Evolutionary conservation across 2,888 invertebrate genomes (phyloP).

Genomic region (Stenurella melanura): DNA sequence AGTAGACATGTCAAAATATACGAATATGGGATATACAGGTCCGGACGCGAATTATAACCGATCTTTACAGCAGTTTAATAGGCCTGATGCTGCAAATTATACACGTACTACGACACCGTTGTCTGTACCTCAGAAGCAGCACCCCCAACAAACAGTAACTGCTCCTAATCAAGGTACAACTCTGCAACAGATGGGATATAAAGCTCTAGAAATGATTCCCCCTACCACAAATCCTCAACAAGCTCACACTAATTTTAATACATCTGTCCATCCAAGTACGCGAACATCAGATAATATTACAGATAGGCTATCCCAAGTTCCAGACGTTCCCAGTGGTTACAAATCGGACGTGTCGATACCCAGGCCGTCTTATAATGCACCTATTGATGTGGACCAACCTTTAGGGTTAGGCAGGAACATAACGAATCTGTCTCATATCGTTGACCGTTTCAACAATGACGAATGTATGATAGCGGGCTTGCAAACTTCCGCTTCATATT

Average conservation of each 20-base stretch:
- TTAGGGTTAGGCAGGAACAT: slow-evolving; percentile 74
- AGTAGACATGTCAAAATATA: slow-evolving; percentile 70
- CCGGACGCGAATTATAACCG: slow-evolving; percentile 67
- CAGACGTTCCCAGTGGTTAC: slow-evolving; percentile 50
- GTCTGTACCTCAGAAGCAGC: slow-evolving; percentile 50
- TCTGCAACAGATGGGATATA: slow-evolving; percentile 57
- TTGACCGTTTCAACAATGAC: slow-evolving; percentile 76
- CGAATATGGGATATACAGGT: slow-evolving; percentile 70
- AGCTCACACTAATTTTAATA: slow-evolving; percentile 52
- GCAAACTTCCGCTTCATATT: slow-evolving; percentile 72
- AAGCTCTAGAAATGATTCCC: slow-evolving; percentile 56
- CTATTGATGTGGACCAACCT: slow-evolving; percentile 72
- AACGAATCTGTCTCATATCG: slow-evolving; percentile 78
- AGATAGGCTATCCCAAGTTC: slow-evolving; percentile 44
- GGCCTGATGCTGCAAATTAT: slow-evolving; percentile 57
- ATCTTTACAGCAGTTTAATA: slow-evolving; percentile 55
- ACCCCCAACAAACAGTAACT: slow-evolving; percentile 23
- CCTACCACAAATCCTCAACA: slow-evolving; percentile 55
- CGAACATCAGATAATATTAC: slow-evolving; percentile 30
- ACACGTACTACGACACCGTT: slow-evolving; percentile 55
- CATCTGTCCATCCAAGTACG: slow-evolving; percentile 34
- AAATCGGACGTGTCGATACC: slow-evolving; percentile 63
- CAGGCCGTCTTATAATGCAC: slow-evolving; percentile 63
- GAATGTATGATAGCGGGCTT: slow-evolving; percentile 76
- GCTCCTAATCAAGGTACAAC: slow-evolving; percentile 18